Percentiles rank a stretch among this genome's conserved stretches.
Evolutionary conservation across 2,888 invertebrate genomes (phyloP).

Genomic region (Gari tellinella): DNA sequence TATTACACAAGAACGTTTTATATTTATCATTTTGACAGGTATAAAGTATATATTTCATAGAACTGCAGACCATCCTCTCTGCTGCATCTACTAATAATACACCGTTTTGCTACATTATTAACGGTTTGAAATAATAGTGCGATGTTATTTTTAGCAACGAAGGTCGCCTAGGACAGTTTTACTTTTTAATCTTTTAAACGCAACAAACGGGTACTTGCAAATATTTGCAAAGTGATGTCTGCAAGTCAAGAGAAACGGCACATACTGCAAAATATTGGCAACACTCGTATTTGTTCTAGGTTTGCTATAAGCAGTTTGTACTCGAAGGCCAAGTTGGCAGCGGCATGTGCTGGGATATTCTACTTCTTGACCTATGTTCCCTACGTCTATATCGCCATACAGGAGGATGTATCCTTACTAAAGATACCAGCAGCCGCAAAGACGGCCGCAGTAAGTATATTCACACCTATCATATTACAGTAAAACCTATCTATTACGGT

Average conservation of each 20-base stretch:
- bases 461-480: no score
- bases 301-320: constrained; percentile 82
- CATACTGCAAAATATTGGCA: no score
- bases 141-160: neutral
- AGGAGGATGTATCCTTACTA: constrained; percentile 81
- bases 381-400: constrained; percentile 83
- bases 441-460: constrained; percentile 75
- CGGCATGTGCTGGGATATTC: constrained; percentile 84
- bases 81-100: neutral
- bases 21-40: no score
- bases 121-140: neutral
- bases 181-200: no score
- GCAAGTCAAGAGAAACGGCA: no score
- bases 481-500: no score
- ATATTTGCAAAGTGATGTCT: no score
- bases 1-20: no score
- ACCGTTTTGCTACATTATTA: neutral
- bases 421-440: constrained; percentile 79
- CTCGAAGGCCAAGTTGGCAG: constrained; percentile 83
- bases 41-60: no score
- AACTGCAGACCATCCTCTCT: no score
- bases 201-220: no score
- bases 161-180: neutral
- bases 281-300: constrained; percentile 69
- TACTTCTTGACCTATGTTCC: constrained; percentile 84